Evolutionary conservation across 2,113 vertebrate genomes (phyloP), one percentile per base, ranked within the genome.

Genomic region (Leptosomus discolor): DNA sequence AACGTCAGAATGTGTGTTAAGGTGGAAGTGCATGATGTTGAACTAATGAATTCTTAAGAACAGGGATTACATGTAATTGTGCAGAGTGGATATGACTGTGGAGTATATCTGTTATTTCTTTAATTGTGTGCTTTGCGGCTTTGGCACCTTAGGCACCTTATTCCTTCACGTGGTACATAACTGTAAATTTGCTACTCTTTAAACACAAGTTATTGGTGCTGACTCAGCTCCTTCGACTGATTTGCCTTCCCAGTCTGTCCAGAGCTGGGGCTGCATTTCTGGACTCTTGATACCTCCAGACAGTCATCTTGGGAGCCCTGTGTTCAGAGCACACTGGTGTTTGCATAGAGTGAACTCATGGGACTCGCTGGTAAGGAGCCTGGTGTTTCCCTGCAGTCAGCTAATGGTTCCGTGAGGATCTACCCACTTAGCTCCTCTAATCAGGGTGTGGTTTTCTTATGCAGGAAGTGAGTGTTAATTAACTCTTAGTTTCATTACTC

Each of bases 391-490:
- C 75, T 3, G 6, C 53, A 60, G 82, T 30, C 54, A 36, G 54
- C 45, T 97, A 95, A 97, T 97, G 96, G 93, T 87, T 97, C 95
- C 21, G 2, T n/a, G 54, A 85, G 91, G 94, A 94, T 58, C 84
- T 97, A 16, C 65, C 68, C 86, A 39, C 80, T 95, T n/a, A 37
- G 17, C 67, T 95, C 48, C 63, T 91, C 75, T 96, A 78, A 73
- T 93, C 95, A 80, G 95, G 84, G 87, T 89, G 80, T 85, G 39
- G 69, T 45, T 95, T 95, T 92, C 85, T 77, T 61, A 9, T 36
- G 46, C 21, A 87, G 69, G 90, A 95, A 91, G 77, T 29, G 61
- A 54, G 21, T 54, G 17, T 94, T 96, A 97, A 97, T 97, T 95
- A 95, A 88, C 84, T 97, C 91, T 83, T 92, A n/a, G 32, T 91